A percentile compares a stretch with the other conserved stretches of the same genome.
These are phyloP conservation scores for Thripadectes ignobilis DNA, from an alignment of 2,797 vertebrate genomes.

Conservation along the genomic window DNA sequence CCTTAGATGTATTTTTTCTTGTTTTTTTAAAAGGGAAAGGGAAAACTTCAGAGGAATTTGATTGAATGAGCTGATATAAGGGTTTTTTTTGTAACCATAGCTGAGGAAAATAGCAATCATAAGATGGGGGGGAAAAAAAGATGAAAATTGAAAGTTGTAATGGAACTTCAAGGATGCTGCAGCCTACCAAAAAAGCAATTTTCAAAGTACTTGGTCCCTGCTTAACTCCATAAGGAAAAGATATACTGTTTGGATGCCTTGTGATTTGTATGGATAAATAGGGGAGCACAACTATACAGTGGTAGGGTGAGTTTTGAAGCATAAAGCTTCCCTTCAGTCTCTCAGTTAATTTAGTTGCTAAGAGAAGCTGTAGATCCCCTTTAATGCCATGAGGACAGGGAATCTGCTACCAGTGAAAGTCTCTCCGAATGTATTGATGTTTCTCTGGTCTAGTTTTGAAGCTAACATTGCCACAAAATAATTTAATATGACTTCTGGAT, in stretches of 20 bases:
- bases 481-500: neutral
- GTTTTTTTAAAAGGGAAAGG: neutral
- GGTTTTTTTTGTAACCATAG: neutral
- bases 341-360: neutral
- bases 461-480: neutral
- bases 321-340: neutral
- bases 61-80: neutral
- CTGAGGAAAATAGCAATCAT: neutral
- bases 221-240: neutral
- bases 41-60: neutral
- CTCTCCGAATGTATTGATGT: neutral
- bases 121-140: fast-evolving
- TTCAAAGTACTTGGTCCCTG: neutral
- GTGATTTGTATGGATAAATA: neutral
- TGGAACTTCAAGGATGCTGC: neutral
- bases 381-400: neutral
- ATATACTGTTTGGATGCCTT: neutral
- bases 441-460: neutral
- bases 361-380: neutral
- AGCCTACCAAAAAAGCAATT: neutral
- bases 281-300: neutral
- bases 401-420: neutral
- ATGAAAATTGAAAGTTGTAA: neutral
- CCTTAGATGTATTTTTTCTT: neutral
- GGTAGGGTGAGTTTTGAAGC: neutral